Conservation (phyloP, 2,888 invertebrate species). For the Alitta virens region DNA sequence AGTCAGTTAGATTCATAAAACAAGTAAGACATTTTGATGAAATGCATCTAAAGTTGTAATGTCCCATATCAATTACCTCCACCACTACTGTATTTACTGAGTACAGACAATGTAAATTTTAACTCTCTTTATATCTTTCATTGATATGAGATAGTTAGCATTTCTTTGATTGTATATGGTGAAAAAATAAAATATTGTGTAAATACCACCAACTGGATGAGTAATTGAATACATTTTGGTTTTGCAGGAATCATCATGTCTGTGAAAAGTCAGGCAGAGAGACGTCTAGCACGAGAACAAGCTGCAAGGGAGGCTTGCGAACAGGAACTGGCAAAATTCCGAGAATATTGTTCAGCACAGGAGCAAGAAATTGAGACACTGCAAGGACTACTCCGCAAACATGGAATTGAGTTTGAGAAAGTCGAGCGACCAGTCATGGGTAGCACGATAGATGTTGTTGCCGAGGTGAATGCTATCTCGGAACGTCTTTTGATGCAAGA, state of each 20-base stretch:
- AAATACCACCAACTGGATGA: too few relatives aligned
- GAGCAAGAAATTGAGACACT: conserved; percentile 54
- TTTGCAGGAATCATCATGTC: conserved; percentile 50
- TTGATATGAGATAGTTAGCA: too few relatives aligned
- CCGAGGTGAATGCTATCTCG: conserved; percentile 39
- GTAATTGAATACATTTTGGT: background rate
- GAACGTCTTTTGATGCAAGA: conserved; percentile 10
- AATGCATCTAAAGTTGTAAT: too few relatives aligned
- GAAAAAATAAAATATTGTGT: too few relatives aligned
- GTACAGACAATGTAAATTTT: too few relatives aligned
- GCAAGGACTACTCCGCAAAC: conserved; percentile 48
- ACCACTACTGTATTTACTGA: too few relatives aligned
- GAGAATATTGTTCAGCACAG: conserved; percentile 53
- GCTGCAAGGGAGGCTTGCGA: conserved; percentile 49
- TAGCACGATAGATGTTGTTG: conserved; percentile 44
- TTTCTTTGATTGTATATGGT: too few relatives aligned
- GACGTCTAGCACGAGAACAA: conserved; percentile 48
- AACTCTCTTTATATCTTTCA: too few relatives aligned
- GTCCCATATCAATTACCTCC: too few relatives aligned
- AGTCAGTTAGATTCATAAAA: too few relatives aligned
- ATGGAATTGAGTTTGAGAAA: conserved; percentile 44
- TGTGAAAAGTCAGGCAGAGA: conserved; percentile 54
- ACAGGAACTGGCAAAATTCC: conserved; percentile 53
- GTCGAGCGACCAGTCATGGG: conserved; percentile 36
- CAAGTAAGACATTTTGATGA: too few relatives aligned